Evolutionary conservation across 2,888 invertebrate genomes (phyloP), one percentile per base, ranked within the genome.

Genomic region (Synanthedon formicaeformis): DNA sequence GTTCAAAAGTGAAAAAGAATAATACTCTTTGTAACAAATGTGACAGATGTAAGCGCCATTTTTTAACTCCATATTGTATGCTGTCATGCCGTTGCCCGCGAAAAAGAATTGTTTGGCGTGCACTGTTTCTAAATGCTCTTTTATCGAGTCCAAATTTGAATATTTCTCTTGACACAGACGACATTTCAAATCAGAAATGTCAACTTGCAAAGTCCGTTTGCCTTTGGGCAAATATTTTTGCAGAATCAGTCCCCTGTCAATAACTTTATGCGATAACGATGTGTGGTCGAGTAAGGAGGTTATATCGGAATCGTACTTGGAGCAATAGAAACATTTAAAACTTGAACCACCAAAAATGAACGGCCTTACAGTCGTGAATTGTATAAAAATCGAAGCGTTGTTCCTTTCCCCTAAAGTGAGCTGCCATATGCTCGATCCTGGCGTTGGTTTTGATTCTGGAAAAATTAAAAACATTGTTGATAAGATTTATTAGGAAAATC

Each of bases 311-410:
- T 68, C 60, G 52, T 77, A 73, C 51, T 75, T 63, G 4, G 55
- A 53, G 55, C 81, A 81, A 55, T 61, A 80, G 54, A 81, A 81
- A 54, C 80, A 80, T 63, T 72, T 76, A 51, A 77, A 79, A 51
- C 67, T 71, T 2, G 65, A 71, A 0, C 79, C 79, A 67, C 72
- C 75, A 54, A 72, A 79, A 6, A 67, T 67, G 50, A 81, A 81
- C 0, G 81, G 81, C 8, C 66, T 64, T 2, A 72, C 78, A 2
- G 78, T 78, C 0, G 79, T 76, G 54, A 60, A 60, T 51, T 65
- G 60, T 48, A 81, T 67, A 54, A 81, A 72, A 0, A 58, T 65
- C 0, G 77, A 67, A 0, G 81, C 78, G 51, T 81, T 79, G 56
- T 66, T 71, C 41, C 77, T 60, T 52, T 77, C 78, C 0, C 65